Base-by-base conservation (phyloP, 2,113 vertebrate genomes). In the Numenius arquata region DNA sequence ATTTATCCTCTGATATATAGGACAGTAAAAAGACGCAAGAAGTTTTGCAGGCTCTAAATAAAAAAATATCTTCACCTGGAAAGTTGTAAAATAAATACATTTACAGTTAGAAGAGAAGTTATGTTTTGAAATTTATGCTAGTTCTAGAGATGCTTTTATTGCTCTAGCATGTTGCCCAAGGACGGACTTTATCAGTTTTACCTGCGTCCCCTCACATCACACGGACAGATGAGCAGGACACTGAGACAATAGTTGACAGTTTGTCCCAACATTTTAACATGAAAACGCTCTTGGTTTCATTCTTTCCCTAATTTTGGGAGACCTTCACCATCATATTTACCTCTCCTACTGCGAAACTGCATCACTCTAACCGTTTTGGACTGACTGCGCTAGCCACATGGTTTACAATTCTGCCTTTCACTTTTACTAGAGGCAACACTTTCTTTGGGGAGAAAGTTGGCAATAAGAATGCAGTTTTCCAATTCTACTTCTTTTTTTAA, bases 21-120 rank as follows among this genome's bases (percentile, higher is more conserved):
- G n/a, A 55, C 26, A 93, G 84, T 56, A 94, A 96, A 96, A 93
- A 77, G 73, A 65, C 58, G 73, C 14, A 53, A 65, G 52, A 40
- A 55, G 50, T 80, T 88, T 88, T 18, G 21, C 41, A 85, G 62
- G 40, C 45, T 79, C 25, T 81, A 91, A 86, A 34, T 65, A 21
- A 73, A 71, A 68, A 79, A 85, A 79, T 72, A 74, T 75, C 38
- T 93, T 84, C 21, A 52, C 75, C 30, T 43, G 48, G 25, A 30
- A 92, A 81, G 20, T 48, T 85, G 59, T 62, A 47, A 75, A 84
- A 36, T 45, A 12, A 3, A 29, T 22, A 80, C 22, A 61, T 85
- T 91, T 79, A 59, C 41, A 53, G 32, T 66, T 47, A 66, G 88
- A 88, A 96, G 41, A 56, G 45, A 79, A 48, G 15, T 26, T 50